Base-by-base conservation (phyloP, 2,113 vertebrate species). In the Anolis carolinensis region DNA sequence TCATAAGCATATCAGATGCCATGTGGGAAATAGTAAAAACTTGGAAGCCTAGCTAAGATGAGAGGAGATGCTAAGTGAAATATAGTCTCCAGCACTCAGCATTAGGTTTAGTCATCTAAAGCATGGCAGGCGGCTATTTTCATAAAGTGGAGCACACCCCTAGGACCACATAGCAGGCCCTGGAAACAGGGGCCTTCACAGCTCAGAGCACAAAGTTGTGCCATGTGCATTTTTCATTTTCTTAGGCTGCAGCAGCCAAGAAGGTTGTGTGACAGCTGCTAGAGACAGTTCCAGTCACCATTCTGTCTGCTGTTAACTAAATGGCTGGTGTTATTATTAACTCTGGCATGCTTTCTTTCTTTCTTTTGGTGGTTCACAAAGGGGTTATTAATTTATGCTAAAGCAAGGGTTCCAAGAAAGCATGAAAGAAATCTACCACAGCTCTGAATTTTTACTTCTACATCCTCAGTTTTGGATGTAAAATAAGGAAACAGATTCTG, bases 181-280 rank as follows among this genome's bases (percentile, higher is more conserved):
- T 80, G 89, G 25, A 90, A 91, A 87, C 1, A 87, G 68, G 34
- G 78, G 59, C 16, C 68, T 16, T 92, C 90, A 90, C 89, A 92
- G 91, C 85, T 90, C 23, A 0, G 36, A 91, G 87, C 87, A 48
- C 92, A 83, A 75, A 79, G 84, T 79, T 86, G 30, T 30, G 86
- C 83, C 88, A 90, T 63, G 84, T 0, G 0, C 11, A 93, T 34
- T 72, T 87, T 71, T 88, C 86, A 92, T 92, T 91, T 90, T 63
- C 84, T 0, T 0, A 16, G 7, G 83, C 75, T 25, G 74, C 65
- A 50, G 89, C 1, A 0, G 84, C 89, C 79, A 75, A 85, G 90
- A 84, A 73, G 84, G 23, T 14, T 25, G 84, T 65, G 85, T 80
- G 87, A 86, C 91, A 94, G 89, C 93, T 93, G 92, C 88, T 27